phyloP scores from a whole-genome alignment of 2,888 invertebrate genomes.

The Drosophila kokeensis region DNA sequence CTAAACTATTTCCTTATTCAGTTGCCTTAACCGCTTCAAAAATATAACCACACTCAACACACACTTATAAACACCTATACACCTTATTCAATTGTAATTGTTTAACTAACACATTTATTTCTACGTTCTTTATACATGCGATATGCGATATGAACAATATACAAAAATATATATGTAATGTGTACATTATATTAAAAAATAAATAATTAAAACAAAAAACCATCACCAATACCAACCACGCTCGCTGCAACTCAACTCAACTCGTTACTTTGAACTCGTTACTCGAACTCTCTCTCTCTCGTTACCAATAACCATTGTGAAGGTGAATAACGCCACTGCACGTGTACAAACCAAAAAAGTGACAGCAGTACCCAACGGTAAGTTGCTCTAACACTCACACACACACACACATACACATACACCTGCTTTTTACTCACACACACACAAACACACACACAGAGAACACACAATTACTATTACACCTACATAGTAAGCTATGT shows the following conservation, averaged over 20 bases:
- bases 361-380: constrained; percentile 95
- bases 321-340: constrained; percentile 99
- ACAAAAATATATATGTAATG: constrained; percentile 43
- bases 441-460: constrained; percentile 9
- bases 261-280: constrained; percentile 50
- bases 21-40: constrained; percentile 18
- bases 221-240: constrained; percentile 71
- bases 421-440: constrained; percentile 32
- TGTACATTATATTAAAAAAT: constrained; percentile 51
- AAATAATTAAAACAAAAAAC: constrained; percentile 35
- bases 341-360: constrained; percentile 99
- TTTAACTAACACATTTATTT: constrained; percentile 78
- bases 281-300: constrained; percentile 43
- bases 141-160: constrained; percentile 46
- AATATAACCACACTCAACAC: constrained; percentile 11
- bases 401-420: constrained; percentile 30
- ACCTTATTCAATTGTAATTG: constrained; percentile 63
- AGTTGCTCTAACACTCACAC: constrained; percentile 84
- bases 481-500: constrained; percentile 56
- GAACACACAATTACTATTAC: constrained; percentile 14
- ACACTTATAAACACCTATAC: constrained; percentile 19
- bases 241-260: constrained; percentile 69
- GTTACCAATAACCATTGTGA: constrained; percentile 82
- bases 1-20: not conserved
- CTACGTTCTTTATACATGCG: constrained; percentile 75